phyloP scores from a whole-genome alignment of 92 coral and sea anemone species.

The Metridium senile region DNA sequence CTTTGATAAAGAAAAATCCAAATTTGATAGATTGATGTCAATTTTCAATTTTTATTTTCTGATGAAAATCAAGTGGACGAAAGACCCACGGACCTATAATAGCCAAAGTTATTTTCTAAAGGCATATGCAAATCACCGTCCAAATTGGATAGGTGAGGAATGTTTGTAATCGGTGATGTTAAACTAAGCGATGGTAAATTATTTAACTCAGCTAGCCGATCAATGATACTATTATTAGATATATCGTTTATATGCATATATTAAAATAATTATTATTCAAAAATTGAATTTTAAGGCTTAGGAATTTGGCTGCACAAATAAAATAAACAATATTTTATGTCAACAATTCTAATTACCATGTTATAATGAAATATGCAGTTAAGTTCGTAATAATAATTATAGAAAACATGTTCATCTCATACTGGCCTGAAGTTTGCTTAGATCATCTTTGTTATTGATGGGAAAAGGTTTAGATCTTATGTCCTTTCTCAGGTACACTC shows the following conservation, averaged over 20 bases:
- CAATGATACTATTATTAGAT: neutral
- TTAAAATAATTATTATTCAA: no score
- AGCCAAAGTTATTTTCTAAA: slow-evolving; percentile 31
- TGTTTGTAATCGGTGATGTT: slow-evolving; percentile 31
- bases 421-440: slow-evolving; percentile 17
- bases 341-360: no score
- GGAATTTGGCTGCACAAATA: no score
- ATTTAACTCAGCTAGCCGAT: slow-evolving; percentile 13
- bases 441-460: slow-evolving; percentile 37
- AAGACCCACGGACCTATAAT: no score
- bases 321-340: no score
- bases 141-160: slow-evolving; percentile 43
- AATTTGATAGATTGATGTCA: no score
- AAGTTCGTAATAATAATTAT: neutral
- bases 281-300: no score
- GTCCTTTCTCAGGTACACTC: slow-evolving; percentile 35
- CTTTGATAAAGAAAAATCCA: no score
- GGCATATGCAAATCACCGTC: slow-evolving; percentile 56
- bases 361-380: no score
- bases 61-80: no score
- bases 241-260: slow-evolving; percentile 1
- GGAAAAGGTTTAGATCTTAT: slow-evolving; percentile 18
- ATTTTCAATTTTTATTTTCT: no score
- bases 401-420: neutral
- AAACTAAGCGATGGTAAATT: slow-evolving; percentile 24